A percentile compares a stretch with the other conserved stretches of the same genome.
Evolutionary conservation across 1,140 invertebrate genomes (phyloP).

Genomic region (Diorhabda sublineata): DNA sequence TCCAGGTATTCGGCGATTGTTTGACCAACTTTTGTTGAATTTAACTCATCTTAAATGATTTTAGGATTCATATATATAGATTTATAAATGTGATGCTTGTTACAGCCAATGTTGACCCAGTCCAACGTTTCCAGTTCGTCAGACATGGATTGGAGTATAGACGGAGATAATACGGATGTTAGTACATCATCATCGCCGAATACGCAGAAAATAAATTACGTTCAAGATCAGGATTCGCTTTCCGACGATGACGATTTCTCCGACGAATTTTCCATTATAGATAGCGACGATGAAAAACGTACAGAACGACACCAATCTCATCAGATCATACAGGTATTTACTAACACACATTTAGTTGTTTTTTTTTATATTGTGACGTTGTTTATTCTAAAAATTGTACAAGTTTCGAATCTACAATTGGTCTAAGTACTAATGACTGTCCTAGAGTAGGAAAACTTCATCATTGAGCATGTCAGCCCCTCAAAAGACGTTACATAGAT

Average conservation of each 20-base stretch:
- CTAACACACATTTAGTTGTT: too few relatives aligned
- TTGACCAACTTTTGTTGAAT: neutral
- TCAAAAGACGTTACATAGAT: too few relatives aligned
- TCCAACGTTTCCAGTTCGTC: neutral
- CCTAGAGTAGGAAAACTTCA: too few relatives aligned
- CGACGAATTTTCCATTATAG: conserved; percentile 44
- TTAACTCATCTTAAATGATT: neutral
- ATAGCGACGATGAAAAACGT: conserved; percentile 46
- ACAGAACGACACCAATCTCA: conserved; percentile 28
- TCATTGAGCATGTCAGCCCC: too few relatives aligned
- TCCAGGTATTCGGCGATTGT: neutral
- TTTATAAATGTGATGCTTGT: neutral
- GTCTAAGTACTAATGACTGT: too few relatives aligned
- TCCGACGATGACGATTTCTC: conserved; percentile 47
- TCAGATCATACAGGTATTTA: conserved; percentile 12
- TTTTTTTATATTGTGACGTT: too few relatives aligned
- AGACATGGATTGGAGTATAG: conserved; percentile 43
- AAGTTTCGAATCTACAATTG: too few relatives aligned
- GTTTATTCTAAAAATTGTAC: too few relatives aligned
- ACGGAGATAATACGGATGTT: conserved; percentile 44
- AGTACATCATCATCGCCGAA: conserved; percentile 41
- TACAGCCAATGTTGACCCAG: conserved; percentile 11
- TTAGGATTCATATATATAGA: neutral
- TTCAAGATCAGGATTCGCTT: conserved; percentile 42
- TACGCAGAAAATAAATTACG: conserved; percentile 15